These are phyloP conservation scores for Ornithoptera alexandrae DNA, from an alignment of 2,888 invertebrate species.

Conservation along the genomic window DNA sequence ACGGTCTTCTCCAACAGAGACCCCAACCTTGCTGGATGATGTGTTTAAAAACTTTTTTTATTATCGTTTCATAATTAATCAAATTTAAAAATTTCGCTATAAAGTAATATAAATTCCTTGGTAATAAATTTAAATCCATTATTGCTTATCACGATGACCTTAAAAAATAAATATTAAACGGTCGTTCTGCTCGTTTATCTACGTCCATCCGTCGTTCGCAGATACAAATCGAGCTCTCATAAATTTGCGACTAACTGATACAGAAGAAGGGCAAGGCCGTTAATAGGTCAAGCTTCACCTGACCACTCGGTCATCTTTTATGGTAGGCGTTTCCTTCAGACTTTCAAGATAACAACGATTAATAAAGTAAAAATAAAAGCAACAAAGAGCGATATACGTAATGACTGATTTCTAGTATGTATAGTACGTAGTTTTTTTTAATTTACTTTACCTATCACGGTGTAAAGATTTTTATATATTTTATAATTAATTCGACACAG, in stretches of 20 bases:
- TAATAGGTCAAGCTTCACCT: conserved; percentile 22
- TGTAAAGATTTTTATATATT: background rate
- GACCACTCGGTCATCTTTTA: conserved; percentile 16
- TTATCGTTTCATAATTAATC: background rate
- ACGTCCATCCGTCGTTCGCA: conserved; percentile 26
- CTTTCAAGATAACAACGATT: conserved; percentile 27
- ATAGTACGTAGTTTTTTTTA: no score
- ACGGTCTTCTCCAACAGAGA: no score
- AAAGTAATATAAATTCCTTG: background rate
- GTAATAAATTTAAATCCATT: background rate
- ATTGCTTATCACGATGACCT: conserved; percentile 18
- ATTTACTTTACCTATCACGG: no score
- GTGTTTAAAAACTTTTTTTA: background rate
- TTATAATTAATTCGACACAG: no score
- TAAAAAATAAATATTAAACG: conserved; percentile 25
- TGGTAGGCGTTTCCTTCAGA: conserved; percentile 24
- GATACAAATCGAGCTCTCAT: conserved; percentile 31
- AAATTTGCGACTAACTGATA: conserved; percentile 31
- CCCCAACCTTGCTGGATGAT: background rate
- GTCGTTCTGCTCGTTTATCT: conserved; percentile 33
- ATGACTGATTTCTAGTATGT: no score
- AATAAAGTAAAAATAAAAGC: conserved; percentile 2
- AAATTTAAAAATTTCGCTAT: background rate
- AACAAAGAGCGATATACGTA: background rate
- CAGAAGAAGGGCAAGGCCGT: conserved; percentile 29